Conservation (phyloP, 2,797 vertebrate species). For the Esox lucius region DNA sequence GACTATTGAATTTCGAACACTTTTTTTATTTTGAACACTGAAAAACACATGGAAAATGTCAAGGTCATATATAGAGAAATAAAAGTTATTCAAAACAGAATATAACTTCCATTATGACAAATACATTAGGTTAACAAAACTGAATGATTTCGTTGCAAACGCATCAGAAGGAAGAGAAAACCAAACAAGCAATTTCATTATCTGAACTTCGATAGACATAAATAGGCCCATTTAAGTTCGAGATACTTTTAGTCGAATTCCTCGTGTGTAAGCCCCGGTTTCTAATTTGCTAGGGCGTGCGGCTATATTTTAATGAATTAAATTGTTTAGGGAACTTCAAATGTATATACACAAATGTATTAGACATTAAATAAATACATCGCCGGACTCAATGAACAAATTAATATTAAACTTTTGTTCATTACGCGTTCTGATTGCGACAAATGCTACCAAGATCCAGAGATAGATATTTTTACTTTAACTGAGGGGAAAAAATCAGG, state of each 20-base stretch:
- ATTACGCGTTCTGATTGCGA: neutral
- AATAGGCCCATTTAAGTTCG: neutral
- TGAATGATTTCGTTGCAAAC: constrained; percentile 2
- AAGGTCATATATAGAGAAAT: neutral
- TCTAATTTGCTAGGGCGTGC: neutral
- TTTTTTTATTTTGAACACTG: neutral
- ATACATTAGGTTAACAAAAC: neutral
- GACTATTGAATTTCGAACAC: neutral
- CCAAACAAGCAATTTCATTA: neutral
- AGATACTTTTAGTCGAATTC: neutral
- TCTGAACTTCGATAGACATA: neutral
- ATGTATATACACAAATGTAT: neutral
- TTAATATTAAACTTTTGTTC: neutral
- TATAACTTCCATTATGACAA: neutral
- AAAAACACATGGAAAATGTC: neutral
- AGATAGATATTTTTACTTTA: neutral
- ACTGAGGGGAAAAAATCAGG: neutral
- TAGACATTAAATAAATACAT: neutral
- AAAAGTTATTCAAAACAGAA: neutral
- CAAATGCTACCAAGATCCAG: neutral
- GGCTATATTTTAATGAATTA: neutral
- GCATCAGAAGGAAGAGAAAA: neutral
- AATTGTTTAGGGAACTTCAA: neutral
- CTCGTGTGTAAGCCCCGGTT: neutral
- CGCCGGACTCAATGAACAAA: neutral